Percentiles rank a stretch among this genome's conserved stretches.
Evolutionary conservation across 2,797 vertebrate genomes (phyloP).

Genomic region (Columba guinea): DNA sequence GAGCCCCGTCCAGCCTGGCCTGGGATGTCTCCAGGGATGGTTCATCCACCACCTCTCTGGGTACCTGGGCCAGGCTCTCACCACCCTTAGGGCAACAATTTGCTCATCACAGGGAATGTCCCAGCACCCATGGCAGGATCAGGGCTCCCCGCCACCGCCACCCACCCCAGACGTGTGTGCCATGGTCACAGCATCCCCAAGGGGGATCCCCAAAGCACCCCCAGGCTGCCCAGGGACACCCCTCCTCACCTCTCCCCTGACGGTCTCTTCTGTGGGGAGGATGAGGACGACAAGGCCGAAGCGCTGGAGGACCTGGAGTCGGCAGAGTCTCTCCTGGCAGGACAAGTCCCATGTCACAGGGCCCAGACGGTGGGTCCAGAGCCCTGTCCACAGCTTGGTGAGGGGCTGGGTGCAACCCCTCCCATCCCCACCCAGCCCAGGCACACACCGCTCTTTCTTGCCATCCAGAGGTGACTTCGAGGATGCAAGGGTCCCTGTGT

Average conservation of each 20-base stretch:
- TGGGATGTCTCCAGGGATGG: too few relatives aligned
- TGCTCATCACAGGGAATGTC: too few relatives aligned
- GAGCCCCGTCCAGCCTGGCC: too few relatives aligned
- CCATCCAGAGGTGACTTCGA: conserved; percentile 2
- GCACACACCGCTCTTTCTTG: conserved; percentile 63
- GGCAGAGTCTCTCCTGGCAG: conserved; percentile 83
- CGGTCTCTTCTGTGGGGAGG: conserved; percentile 60
- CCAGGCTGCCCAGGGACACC: neutral
- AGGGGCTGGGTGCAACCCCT: neutral
- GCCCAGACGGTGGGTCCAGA: neutral
- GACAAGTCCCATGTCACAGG: accelerated
- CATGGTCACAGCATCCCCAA: neutral
- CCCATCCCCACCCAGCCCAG: neutral
- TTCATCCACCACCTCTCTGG: too few relatives aligned
- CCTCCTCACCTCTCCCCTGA: conserved; percentile 70
- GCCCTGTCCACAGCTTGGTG: accelerated
- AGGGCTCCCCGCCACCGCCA: neutral
- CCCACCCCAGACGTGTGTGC: accelerated
- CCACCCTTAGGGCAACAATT: too few relatives aligned
- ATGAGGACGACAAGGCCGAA: conserved; percentile 59
- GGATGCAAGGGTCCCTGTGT: neutral
- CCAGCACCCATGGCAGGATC: neutral
- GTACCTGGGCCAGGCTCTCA: too few relatives aligned
- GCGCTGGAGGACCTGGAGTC: conserved; percentile 80
- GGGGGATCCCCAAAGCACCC: neutral